phyloP scores from a whole-genome alignment of 92 coral and sea anemone genomes.

The Zoanthus sociatus region DNA sequence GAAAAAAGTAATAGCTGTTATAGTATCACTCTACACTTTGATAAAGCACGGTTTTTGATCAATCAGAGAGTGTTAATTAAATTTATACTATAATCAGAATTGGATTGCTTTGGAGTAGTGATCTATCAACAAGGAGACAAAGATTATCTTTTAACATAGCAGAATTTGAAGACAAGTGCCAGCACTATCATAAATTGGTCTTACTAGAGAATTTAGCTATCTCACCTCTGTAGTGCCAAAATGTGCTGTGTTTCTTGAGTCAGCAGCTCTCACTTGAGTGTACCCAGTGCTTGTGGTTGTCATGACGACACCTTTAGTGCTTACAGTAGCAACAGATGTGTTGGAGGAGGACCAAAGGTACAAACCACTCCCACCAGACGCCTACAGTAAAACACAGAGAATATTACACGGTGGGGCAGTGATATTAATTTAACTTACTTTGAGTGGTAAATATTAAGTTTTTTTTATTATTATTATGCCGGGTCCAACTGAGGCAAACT shows the following conservation, averaged over 20 bases:
- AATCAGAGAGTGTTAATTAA: neutral
- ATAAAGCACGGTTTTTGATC: too few species aligned
- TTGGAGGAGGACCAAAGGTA: conserved; percentile 91
- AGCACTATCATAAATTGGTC: too few species aligned
- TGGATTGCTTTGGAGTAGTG: neutral
- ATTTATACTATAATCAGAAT: too few species aligned
- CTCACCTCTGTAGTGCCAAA: conserved; percentile 87
- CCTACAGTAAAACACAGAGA: conserved; percentile 47
- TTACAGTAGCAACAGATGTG: conserved; percentile 88
- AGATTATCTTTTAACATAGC: neutral
- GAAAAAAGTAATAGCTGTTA: too few species aligned
- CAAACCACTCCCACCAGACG: conserved; percentile 93
- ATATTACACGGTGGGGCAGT: neutral
- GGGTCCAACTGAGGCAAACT: too few species aligned
- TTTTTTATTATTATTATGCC: too few species aligned
- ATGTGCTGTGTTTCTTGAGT: conserved; percentile 84
- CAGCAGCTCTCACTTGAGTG: conserved; percentile 92
- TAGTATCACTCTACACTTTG: too few species aligned
- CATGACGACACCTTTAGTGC: conserved; percentile 85
- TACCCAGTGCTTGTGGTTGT: conserved; percentile 82
- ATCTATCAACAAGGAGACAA: neutral
- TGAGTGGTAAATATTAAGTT: too few species aligned
- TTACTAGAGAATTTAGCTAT: neutral
- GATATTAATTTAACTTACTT: too few species aligned
- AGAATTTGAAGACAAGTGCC: neutral